Base-by-base conservation (phyloP, 1,140 invertebrate species). In the Nautilus pompilius region DNA sequence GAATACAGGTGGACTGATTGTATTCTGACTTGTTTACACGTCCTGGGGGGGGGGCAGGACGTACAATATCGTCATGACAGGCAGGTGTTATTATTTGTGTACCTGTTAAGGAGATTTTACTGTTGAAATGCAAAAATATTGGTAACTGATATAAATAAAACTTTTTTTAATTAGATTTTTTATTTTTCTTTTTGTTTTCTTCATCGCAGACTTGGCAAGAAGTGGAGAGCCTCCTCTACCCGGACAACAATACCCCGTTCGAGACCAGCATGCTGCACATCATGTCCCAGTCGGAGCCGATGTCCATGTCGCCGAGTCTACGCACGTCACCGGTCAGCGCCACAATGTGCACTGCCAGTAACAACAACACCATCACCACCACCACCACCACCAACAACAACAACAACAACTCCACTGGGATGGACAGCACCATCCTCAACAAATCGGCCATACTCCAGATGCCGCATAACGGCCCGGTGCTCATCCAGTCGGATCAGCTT, bases 161-260 rank as follows among this genome's bases (percentile, higher is more conserved):
- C n/a, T n/a, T n/a, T n/a, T n/a, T 24, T 51, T 51, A 51, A 8
- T 10, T 15, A 33, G 26, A 33, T 33, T 22, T 58, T 58, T 46
- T 30, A 45, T 53, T 64, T 60, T 55, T 57, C 17, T 65, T 54
- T 66, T 2, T 59, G n/a, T 54, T 67, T 71, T 28, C 71, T 24
- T 66, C 30, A 58, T 68, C 71, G 60, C 72, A 79, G 77, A 68
- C 66, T 41, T 79, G 76, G 76, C 76, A 77, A 58, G 77, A 79
- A 54, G 69, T 78, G n/a, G 77, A 79, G 59, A 71, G 68, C 41
- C 62, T 74, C 28, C 61, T 79, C 62, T 76, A 79, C 62, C 77
- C 74, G 41, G 79, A 80, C 60, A 74, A 73, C 58, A n/a, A n/a
- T n/a, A 71, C 67, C 0, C 72, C 75, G 8, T 79, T 76, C 55